These are phyloP conservation scores for Chelonus insularis DNA, from an alignment of 1,140 invertebrate genomes.

Conservation along the genomic window DNA sequence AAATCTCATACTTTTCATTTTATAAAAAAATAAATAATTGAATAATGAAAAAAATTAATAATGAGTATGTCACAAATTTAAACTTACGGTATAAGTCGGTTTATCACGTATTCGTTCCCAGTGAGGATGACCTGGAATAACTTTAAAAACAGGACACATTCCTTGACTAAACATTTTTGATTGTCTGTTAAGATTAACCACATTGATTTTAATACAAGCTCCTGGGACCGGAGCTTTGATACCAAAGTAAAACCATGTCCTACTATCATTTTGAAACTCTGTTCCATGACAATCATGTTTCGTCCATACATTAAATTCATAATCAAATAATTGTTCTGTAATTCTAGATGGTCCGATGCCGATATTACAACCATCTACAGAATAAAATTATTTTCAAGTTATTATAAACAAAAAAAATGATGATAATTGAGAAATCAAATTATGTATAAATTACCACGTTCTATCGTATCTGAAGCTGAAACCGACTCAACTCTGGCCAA, in stretches of 20 bases:
- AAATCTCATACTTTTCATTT: too few relatives aligned
- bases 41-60: constrained; percentile 8
- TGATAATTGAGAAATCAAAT: constrained; percentile 5
- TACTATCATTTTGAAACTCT: constrained; percentile 86
- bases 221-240: constrained; percentile 64
- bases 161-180: constrained; percentile 90
- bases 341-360: constrained; percentile 41
- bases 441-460: constrained; percentile 42
- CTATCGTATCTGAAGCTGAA: constrained; percentile 40
- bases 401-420: not conserved
- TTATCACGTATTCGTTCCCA: constrained; percentile 82
- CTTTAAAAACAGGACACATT: constrained; percentile 80
- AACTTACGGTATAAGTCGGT: constrained; percentile 65
- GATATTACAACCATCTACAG: constrained; percentile 34
- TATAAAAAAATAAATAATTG: too few relatives aligned
- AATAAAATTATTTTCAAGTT: constrained; percentile 10
- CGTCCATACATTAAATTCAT: constrained; percentile 91
- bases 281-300: constrained; percentile 86
- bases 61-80: constrained; percentile 21
- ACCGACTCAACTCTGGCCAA: constrained; percentile 75
- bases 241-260: constrained; percentile 96
- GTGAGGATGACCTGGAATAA: constrained; percentile 69
- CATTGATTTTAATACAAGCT: constrained; percentile 74
- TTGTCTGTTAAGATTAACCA: constrained; percentile 88
- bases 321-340: constrained; percentile 63